A percentile compares a stretch with the other conserved stretches of the same genome.
Conservation (phyloP, 37 sponge, comb jelly and placozoan genomes). For the Hormiphora californensis region DNA sequence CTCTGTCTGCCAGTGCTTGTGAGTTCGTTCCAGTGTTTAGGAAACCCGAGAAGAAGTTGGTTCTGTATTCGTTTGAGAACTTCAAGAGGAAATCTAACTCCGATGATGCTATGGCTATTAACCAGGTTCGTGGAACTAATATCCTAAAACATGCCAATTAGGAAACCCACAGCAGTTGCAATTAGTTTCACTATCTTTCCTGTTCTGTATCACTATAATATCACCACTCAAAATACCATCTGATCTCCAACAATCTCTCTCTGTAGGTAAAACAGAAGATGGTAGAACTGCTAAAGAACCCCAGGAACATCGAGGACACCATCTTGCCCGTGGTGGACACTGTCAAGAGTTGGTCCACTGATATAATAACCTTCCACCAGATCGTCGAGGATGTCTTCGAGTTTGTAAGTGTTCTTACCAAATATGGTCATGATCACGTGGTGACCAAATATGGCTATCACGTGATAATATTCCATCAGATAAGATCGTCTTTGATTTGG, state of each 20-base stretch:
- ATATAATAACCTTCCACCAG: slow-evolving; percentile 15
- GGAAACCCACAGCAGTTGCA: too few relatives aligned
- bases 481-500: too few relatives aligned
- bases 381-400: slow-evolving; percentile 53
- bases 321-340: slow-evolving; percentile 5
- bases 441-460: too few relatives aligned
- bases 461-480: too few relatives aligned
- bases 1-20: neutral
- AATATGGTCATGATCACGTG: too few relatives aligned
- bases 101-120: slow-evolving; percentile 47
- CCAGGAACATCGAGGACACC: neutral
- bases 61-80: slow-evolving; percentile 3
- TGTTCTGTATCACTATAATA: neutral
- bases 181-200: too few relatives aligned
- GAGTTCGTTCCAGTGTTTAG: slow-evolving; percentile 47
- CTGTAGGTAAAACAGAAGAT: slow-evolving; percentile 30
- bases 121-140: neutral
- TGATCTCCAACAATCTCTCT: neutral
- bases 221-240: neutral
- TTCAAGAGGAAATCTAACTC: slow-evolving; percentile 41
- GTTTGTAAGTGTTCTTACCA: slow-evolving; percentile 40
- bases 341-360: slow-evolving; percentile 29
- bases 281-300: neutral
- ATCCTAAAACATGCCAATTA: neutral
- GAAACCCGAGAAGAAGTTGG: neutral